Conservation (phyloP, 2,797 vertebrate genomes). For the Natrix natrix region DNA sequence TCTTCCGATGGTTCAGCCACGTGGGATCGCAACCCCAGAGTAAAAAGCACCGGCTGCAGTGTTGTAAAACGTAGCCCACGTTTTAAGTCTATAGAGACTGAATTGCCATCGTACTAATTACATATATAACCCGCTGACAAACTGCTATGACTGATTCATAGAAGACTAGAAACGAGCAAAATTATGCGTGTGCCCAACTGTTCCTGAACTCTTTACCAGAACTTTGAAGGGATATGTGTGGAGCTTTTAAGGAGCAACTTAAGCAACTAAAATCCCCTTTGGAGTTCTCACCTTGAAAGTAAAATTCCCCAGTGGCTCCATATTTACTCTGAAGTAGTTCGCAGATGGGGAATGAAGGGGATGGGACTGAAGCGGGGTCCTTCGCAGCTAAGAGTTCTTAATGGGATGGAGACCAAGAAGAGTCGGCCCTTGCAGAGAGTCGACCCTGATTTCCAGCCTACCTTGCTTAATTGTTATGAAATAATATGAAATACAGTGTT, state of each 20-base stretch:
- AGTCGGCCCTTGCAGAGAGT: not conserved
- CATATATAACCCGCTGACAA: not conserved
- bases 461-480: not conserved
- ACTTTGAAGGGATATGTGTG: not conserved
- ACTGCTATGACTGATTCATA: not conserved
- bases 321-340: not conserved
- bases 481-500: not conserved
- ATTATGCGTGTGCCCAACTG: not conserved
- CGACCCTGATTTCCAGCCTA: not conserved
- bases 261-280: not conserved
- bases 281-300: not conserved
- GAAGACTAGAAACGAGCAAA: not conserved
- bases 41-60: not conserved
- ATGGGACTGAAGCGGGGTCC: not conserved
- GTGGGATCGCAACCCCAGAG: not conserved
- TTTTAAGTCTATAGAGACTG: not conserved
- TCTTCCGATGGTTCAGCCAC: not conserved
- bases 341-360: not conserved
- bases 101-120: not conserved
- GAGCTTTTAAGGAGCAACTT: not conserved
- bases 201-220: not conserved
- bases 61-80: not conserved
- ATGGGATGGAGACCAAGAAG: not conserved
- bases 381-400: not conserved
- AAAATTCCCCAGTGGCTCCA: not conserved